A percentile compares a stretch with the other conserved stretches of the same genome.
Evolutionary conservation across 2,797 vertebrate species (phyloP).

Genomic region (Urocyon cinereoargenteus): DNA sequence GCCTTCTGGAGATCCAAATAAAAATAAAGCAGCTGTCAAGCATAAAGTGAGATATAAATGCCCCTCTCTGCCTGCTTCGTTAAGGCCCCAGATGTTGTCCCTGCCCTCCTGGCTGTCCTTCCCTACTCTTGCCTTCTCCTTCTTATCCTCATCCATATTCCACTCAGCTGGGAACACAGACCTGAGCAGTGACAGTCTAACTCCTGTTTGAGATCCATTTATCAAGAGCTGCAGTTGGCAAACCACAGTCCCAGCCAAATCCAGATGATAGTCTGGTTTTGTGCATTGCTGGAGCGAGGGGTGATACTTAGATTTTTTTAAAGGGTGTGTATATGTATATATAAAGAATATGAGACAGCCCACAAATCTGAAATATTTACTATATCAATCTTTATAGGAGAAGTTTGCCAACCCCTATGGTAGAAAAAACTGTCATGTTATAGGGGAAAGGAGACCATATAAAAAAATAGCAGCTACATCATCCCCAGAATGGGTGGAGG

Average conservation of each 20-base stretch:
- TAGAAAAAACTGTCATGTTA: background rate
- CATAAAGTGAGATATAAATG: background rate
- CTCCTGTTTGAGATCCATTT: background rate
- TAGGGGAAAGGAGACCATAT: background rate
- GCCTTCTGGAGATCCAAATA: background rate
- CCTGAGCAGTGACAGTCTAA: background rate
- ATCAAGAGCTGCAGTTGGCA: background rate
- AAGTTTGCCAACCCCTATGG: background rate
- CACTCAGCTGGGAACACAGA: background rate
- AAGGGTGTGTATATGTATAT: background rate
- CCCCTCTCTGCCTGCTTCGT: background rate
- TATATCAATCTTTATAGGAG: background rate
- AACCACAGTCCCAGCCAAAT: background rate
- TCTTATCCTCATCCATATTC: background rate
- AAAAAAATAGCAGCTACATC: background rate
- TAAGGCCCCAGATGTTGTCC: background rate
- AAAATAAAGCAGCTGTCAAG: background rate
- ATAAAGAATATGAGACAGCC: background rate
- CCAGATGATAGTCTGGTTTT: background rate
- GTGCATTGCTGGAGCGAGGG: background rate
- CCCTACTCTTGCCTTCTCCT: accelerated
- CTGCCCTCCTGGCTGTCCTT: background rate
- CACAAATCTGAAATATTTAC: background rate
- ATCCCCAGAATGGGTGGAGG: accelerated
- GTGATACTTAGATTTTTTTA: background rate